phyloP scores from a whole-genome alignment of 2,888 invertebrate genomes.

The Drosophila paracracens region DNA sequence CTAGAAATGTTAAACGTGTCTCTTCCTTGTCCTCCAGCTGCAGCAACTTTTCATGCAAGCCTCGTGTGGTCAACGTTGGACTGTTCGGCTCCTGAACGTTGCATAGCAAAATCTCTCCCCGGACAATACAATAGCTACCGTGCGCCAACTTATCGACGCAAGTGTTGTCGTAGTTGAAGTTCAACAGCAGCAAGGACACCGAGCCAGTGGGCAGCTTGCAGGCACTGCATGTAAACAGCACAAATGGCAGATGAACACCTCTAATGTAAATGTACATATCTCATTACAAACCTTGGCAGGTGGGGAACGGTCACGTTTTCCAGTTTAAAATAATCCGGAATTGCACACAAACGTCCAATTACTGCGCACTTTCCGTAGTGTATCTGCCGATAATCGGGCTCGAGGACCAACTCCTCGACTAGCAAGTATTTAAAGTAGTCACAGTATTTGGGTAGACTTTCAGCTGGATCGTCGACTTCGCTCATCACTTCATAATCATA shows the following conservation, averaged over 20 bases:
- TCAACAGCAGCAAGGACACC: constrained; percentile 65
- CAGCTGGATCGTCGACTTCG: constrained; percentile 27
- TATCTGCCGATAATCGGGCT: constrained; percentile 62
- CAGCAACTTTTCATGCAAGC: constrained; percentile 62
- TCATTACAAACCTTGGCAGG: constrained; percentile 63
- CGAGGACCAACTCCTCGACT: constrained; percentile 79
- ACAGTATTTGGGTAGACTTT: constrained; percentile 65
- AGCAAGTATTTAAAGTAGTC: constrained; percentile 73
- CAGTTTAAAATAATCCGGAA: constrained; percentile 51
- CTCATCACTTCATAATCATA: constrained; percentile 36
- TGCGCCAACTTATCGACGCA: constrained; percentile 41
- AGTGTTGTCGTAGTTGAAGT: constrained; percentile 47
- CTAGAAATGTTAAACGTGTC: constrained; percentile 28
- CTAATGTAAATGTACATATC: background rate
- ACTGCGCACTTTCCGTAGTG: constrained; percentile 82
- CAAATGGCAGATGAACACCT: background rate
- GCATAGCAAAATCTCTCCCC: constrained; percentile 77
- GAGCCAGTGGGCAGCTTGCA: constrained; percentile 75
- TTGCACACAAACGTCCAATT: constrained; percentile 74
- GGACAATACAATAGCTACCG: constrained; percentile 71
- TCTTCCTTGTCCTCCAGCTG: constrained; percentile 15
- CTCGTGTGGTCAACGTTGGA: constrained; percentile 60
- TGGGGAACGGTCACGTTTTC: constrained; percentile 78
- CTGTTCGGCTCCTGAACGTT: constrained; percentile 54
- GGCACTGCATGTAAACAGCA: constrained; percentile 50